Conservation (phyloP, 2,797 vertebrate genomes). For the Cuniculus paca region DNA sequence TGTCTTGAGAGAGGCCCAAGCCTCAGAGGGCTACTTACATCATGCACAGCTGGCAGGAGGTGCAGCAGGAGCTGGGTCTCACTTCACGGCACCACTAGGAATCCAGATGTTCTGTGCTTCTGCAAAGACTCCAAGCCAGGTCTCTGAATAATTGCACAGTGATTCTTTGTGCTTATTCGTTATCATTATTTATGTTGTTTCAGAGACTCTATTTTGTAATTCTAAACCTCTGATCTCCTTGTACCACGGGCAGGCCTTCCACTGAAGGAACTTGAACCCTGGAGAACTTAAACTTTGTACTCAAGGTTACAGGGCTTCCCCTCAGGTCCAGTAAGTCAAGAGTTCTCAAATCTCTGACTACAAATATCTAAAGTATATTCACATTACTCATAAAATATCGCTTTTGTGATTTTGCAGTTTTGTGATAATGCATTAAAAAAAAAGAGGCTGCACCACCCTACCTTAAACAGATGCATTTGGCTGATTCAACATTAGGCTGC, state of each 20-base stretch:
- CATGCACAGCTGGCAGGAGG: rapidly evolving
- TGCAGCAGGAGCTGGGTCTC: rapidly evolving
- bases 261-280: background rate
- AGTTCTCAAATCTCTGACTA: no score
- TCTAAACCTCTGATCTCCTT: background rate
- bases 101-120: rapidly evolving
- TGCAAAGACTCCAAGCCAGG: rapidly evolving
- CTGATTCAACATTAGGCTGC: rapidly evolving
- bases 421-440: background rate
- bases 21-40: background rate
- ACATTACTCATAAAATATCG: rapidly evolving
- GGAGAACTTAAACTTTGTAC: rapidly evolving
- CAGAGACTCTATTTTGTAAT: background rate
- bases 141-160: background rate
- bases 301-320: background rate
- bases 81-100: rapidly evolving
- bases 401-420: background rate
- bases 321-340: rapidly evolving
- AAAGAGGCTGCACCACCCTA: rapidly evolving
- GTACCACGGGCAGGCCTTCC: rapidly evolving
- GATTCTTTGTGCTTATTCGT: background rate
- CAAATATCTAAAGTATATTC: rapidly evolving
- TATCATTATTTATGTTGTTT: background rate
- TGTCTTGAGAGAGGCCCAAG: background rate
- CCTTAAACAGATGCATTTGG: rapidly evolving